Evolutionary conservation across 2,113 vertebrate species (phyloP), one percentile per base, ranked within the genome.

Genomic region (Ammodramus savannarum): DNA sequence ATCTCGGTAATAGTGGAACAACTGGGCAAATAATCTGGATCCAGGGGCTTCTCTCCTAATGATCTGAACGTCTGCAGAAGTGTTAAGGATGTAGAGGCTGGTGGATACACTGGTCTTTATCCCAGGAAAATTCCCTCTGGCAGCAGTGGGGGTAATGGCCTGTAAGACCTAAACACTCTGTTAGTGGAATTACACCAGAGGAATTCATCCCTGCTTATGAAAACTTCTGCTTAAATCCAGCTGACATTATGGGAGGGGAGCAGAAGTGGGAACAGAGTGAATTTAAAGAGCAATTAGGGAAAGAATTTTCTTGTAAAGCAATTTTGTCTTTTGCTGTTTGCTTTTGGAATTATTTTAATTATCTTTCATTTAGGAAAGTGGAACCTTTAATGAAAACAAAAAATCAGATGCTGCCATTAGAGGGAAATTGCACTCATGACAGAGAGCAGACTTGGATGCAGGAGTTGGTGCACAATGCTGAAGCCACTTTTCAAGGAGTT

Each of bases 341-440:
- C 34, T 83, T 94, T 92, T 76, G 68, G 78, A 84, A 86, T 83
- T 77, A 77, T 88, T 97, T 90, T 66, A 89, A 74, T 93, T 90
- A 32, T 48, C 52, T 85, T 85, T 93, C 55, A 55, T 89, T 86
- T 86, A 68, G 44, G 32, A 83, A 51, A 65, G 39, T 72, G 54
- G 43, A 84, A 48, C 43, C 19, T 89, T 80, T 57, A 92, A 84
- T 71, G 59, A 73, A 94, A 90, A 76, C 3, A 19, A 91, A 81
- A 73, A 49, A 38, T 44, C 68, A 72, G 79, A 57, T 83, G 31
- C 16, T 85, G 44, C 49, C 4, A 2, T 83, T 85, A 83, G 51
- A 71, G 18, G 55, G 23, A 66, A 90, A 94, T 69, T 6, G 1
- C n/a, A 46, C 7, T 71, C 18, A 10, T 63, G 49, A 38, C 19